Base-by-base conservation (phyloP, 2,797 vertebrate genomes). In the Sarcoramphus papa region DNA sequence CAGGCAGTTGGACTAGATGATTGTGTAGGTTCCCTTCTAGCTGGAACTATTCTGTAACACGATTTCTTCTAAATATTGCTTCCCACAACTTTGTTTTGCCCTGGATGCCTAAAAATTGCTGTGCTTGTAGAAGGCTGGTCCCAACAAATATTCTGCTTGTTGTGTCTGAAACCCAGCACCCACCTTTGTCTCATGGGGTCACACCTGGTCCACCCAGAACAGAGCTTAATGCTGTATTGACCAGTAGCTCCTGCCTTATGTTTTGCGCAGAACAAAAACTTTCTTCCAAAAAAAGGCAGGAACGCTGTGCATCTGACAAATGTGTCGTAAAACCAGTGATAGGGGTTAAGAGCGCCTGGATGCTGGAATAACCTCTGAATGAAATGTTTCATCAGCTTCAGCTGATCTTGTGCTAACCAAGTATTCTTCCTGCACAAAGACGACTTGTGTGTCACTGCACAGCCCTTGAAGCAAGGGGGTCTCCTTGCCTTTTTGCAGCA, bases 341-440 rank as follows among this genome's bases (percentile, higher is more conserved):
- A 5, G 0, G 9, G 48, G 14, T 37, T 45, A 59, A 47, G n/a
- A 81, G 50, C 33, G 23, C 19, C 18, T 4, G 51, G 56, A 7
- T 35, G 50, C 33, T 51, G 77, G 48, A 14, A 57, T 33, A 28
- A 41, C 5, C 14, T 30, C 21, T 4, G 23, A 51, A 37, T n/a
- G 11, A 24, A 33, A 33, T 7, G 9, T 15, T 14, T 50, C 15
- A 10, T 22, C 1, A 7, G 18, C 48, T 50, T 56, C 31, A 23
- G 35, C 23, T 24, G 25, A 18, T 22, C 16, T 51, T 24, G 9
- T 28, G 23, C 27, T 27, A 37, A 30, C 10, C 15, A 12, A 24
- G 27, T 4, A 3, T 23, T 27, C n/a, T 11, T 10, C 2, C 1
- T 2, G 11, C 18, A 4, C 7, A 3, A 13, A 27, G 43, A 24